phyloP scores from a whole-genome alignment of 1,140 invertebrate species.

The Harlomillsia oculata region DNA sequence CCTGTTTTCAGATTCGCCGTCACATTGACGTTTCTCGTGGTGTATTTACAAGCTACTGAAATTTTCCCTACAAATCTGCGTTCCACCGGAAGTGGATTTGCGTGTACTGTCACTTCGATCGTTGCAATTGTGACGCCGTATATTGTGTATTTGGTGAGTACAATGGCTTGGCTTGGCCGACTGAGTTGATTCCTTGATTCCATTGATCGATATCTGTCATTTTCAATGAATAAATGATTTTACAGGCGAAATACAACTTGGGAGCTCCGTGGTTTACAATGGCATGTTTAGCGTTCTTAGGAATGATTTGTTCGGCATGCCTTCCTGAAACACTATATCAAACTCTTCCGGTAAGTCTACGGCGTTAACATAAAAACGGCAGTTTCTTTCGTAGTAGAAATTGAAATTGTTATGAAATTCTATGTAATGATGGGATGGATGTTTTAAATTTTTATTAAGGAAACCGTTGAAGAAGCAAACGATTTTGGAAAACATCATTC shows the following conservation, averaged over 20 bases:
- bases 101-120: conserved; percentile 49
- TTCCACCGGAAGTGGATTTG: conserved; percentile 54
- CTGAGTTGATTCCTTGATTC: background rate
- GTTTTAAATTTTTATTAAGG: conserved; percentile 26
- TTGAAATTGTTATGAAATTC: no score
- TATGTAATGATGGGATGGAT: no score
- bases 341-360: conserved; percentile 19
- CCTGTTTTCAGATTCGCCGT: conserved; percentile 39
- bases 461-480: conserved; percentile 40
- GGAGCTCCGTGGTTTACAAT: conserved; percentile 38
- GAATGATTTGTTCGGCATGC: conserved; percentile 36
- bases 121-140: conserved; percentile 45
- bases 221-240: no score
- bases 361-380: background rate
- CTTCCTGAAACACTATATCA: conserved; percentile 40
- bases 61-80: conserved; percentile 58
- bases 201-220: background rate
- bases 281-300: conserved; percentile 35
- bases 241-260: conserved; percentile 23
- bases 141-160: conserved; percentile 45
- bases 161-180: background rate
- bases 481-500: conserved; percentile 39
- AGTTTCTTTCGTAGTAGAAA: background rate
- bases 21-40: conserved; percentile 41
- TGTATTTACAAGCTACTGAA: conserved; percentile 51